Evolutionary conservation across 2,797 vertebrate genomes (phyloP), one percentile per base, ranked within the genome.

Genomic region (Sebastes iracundus): DNA sequence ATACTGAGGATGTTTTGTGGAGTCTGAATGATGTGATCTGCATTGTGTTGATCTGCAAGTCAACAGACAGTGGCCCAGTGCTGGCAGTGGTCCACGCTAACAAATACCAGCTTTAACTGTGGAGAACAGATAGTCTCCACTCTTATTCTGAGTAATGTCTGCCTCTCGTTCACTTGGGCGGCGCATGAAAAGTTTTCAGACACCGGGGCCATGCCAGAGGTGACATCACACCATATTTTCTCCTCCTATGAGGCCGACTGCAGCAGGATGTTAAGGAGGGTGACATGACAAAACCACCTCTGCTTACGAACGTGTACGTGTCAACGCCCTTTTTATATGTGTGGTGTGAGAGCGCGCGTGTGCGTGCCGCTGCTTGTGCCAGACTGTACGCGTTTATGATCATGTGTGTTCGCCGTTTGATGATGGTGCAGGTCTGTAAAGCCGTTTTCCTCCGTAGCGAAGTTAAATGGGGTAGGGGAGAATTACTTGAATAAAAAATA

Each of bases 91-190:
- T 85, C 86, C 75, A 86, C 80, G 30, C 90, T 96, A 95, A 94
- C 92, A 95, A 97, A 96, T 92, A 94, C 94, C 95, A 90, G 92
- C 95, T 94, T 95, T 88, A 84, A 94, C 93, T 82, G 90, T 90
- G 90, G 85, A 94, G 93, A 95, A 95, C 93, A 96, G 94, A 96
- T 96, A 95, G 94, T 95, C 95, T 96, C 95, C 91, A 10, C 92
- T 91, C 92, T 92, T 90, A 86, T 90, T 96, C 94, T 97, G 96
- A 97, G 94, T 97, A 97, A 97, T 93, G 96, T 97, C 97, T 97
- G 96, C 91, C 92, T 95, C 93, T 94, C 93, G 83, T 95, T 96
- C 96, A 93, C 75, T 92, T 93, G 86, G 96, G 88, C 59, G 74
- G 90, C 84, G 92, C 95, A 94, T 91, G 93, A 94, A 93, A 84